phyloP scores from a whole-genome alignment of 2,797 vertebrate species.

The Sandelia bainsii region DNA sequence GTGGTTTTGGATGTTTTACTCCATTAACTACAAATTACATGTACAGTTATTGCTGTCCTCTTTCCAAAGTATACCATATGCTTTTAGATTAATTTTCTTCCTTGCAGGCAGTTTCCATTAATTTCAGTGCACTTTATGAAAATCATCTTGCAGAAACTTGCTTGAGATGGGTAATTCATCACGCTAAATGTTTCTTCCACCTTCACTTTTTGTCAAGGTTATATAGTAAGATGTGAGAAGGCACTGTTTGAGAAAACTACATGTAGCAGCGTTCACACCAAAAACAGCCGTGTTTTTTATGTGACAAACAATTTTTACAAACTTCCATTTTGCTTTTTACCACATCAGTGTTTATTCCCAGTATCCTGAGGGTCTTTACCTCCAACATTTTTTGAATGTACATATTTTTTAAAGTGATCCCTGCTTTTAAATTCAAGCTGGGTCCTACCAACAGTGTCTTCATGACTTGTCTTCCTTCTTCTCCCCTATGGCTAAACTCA shows the following conservation, averaged over 20 bases:
- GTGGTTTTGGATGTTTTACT: conserved; percentile 26
- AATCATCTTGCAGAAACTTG: conserved; percentile 43
- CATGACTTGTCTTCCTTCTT: background rate
- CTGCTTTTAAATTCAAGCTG: conserved; percentile 8
- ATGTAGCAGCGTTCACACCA: too few species aligned
- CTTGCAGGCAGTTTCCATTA: conserved; percentile 40
- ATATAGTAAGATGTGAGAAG: conserved; percentile 24
- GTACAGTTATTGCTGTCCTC: conserved; percentile 20
- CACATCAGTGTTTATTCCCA: background rate
- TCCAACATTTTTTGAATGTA: background rate
- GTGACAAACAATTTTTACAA: background rate
- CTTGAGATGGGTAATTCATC: conserved; percentile 54
- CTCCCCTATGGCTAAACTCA: background rate
- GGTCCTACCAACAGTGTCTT: background rate
- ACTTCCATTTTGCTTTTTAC: background rate
- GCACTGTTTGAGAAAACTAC: background rate
- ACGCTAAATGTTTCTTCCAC: conserved; percentile 47
- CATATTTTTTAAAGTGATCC: background rate
- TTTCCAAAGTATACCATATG: conserved; percentile 26
- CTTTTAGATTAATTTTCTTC: conserved; percentile 42
- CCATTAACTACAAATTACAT: conserved; percentile 35
- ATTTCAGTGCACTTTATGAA: conserved; percentile 32
- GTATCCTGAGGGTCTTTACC: background rate
- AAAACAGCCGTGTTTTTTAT: background rate
- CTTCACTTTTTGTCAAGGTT: conserved; percentile 59